A percentile compares a stretch with the other conserved stretches of the same genome.
These are phyloP conservation scores for Melozone crissalis DNA, from an alignment of 2,113 vertebrate species.

Conservation along the genomic window DNA sequence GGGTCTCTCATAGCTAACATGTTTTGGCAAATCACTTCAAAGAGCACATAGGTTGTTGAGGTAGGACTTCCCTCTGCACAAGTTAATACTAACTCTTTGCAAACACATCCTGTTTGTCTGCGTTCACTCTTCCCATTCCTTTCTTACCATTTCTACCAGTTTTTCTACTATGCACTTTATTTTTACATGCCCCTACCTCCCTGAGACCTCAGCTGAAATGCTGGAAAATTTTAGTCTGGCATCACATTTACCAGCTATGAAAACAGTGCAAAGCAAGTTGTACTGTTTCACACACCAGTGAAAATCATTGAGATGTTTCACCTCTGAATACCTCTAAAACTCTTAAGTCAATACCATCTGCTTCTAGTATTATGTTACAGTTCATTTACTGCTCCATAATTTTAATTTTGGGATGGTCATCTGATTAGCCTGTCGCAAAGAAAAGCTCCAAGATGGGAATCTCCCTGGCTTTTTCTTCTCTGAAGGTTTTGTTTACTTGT, in stretches of 20 bases:
- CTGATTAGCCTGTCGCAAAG: not conserved
- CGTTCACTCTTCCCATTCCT: not conserved
- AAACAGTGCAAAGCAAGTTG: not conserved
- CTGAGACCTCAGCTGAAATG: not conserved
- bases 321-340: not conserved
- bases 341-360: not conserved
- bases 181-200: fast-evolving
- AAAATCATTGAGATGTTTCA: not conserved
- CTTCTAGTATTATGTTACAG: not conserved
- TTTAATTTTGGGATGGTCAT: not conserved
- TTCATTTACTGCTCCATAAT: not conserved
- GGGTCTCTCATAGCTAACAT: not conserved
- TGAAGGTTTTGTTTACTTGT: not conserved
- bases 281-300: not conserved
- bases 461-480: not conserved
- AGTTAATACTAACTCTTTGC: not conserved
- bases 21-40: slow-evolving; percentile 13
- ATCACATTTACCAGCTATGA: not conserved
- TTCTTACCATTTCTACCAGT: not conserved
- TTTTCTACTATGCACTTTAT: not conserved
- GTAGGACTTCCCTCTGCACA: not conserved
- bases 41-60: not conserved
- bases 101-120: not conserved
- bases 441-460: not conserved
- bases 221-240: not conserved